Percentiles rank a stretch among this genome's conserved stretches.
Evolutionary conservation across 2,113 vertebrate species (phyloP).

Genomic region (Lasiurus cinereus): DNA sequence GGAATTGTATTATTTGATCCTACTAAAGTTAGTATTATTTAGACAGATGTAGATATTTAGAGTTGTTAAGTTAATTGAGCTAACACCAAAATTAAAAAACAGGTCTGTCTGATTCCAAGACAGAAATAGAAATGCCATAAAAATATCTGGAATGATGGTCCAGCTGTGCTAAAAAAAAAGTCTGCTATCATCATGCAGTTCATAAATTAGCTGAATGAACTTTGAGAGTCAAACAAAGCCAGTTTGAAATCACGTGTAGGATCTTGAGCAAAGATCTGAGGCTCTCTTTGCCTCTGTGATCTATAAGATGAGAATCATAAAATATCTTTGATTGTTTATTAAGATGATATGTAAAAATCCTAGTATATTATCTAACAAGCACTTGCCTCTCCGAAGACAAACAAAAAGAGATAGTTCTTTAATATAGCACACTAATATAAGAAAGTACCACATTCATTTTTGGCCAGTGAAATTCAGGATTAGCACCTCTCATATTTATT

Average conservation of each 20-base stretch:
- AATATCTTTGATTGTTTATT: neutral
- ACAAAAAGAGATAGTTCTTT: neutral
- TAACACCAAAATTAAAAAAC: conserved; percentile 38
- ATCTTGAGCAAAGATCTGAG: neutral
- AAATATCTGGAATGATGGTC: neutral
- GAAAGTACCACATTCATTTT: neutral
- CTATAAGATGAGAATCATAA: neutral
- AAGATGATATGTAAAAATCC: neutral
- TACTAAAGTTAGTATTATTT: conserved; percentile 22
- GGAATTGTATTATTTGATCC: neutral
- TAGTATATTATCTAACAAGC: neutral
- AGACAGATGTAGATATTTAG: neutral
- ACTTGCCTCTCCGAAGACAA: neutral
- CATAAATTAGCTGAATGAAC: neutral
- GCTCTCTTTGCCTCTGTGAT: neutral
- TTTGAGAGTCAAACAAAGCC: conserved; percentile 18
- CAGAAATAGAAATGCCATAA: neutral
- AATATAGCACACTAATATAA: neutral
- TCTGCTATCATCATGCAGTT: neutral
- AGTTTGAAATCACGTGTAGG: neutral
- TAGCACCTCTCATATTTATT: neutral
- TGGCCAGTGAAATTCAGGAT: neutral
- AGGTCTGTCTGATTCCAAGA: neutral
- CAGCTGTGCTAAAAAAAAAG: neutral
- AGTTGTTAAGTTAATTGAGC: neutral